Percentiles rank a stretch among this genome's conserved stretches.
These are phyloP conservation scores for Atractosteus spatula DNA, from an alignment of 2,113 vertebrate genomes.

Conservation along the genomic window DNA sequence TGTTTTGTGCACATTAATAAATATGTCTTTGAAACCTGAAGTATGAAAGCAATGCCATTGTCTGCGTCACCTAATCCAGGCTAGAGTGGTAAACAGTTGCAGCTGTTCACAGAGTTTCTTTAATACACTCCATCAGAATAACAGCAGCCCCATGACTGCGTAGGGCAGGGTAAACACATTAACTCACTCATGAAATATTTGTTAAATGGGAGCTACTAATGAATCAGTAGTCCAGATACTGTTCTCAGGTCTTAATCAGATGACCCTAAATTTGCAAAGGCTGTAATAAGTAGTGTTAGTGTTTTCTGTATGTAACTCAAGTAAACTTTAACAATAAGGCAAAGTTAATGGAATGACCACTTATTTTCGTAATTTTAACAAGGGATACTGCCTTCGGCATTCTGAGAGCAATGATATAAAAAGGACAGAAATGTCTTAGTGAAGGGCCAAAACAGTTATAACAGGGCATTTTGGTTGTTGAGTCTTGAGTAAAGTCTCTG, in stretches of 20 bases:
- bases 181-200: not conserved
- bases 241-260: not conserved
- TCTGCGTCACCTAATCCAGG: constrained; percentile 2
- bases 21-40: not conserved
- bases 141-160: not conserved
- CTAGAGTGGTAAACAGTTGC: constrained; percentile 4
- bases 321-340: no score
- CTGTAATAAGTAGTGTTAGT: no score
- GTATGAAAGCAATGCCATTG: not conserved
- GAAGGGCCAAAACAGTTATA: no score
- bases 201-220: not conserved
- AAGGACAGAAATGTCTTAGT: no score
- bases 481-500: no score
- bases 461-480: no score
- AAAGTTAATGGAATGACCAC: no score
- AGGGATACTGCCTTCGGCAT: no score
- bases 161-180: not conserved
- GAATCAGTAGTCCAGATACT: not conserved
- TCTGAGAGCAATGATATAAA: no score
- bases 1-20: not conserved
- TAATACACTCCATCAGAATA: not conserved
- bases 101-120: not conserved
- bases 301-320: no score
- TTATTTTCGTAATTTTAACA: no score
- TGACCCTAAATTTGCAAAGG: no score